phyloP scores from a whole-genome alignment of 1,140 invertebrate species.

The Dendrolimus kikuchii region DNA sequence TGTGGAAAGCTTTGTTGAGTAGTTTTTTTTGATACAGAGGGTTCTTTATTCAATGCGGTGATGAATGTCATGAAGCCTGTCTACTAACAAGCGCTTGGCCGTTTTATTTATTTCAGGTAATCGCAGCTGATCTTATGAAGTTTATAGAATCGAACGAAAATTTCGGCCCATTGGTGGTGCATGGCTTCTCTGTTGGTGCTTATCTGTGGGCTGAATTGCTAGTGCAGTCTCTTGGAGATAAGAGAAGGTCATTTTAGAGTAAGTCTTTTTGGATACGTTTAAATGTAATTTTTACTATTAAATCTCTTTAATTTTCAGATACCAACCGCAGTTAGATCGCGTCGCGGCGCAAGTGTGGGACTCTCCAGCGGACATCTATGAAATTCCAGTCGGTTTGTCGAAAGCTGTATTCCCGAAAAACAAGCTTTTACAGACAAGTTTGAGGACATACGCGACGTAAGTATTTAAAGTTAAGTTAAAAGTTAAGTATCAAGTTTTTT shows the following conservation, averaged over 20 bases:
- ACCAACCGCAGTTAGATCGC: conserved; percentile 77
- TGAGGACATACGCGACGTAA: conserved; percentile 77
- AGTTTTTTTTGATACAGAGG: no score
- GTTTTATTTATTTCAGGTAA: conserved; percentile 63
- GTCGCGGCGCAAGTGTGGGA: conserved; percentile 89
- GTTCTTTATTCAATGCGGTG: no score
- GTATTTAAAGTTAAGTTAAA: no score
- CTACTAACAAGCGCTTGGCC: no score
- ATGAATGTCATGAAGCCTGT: no score
- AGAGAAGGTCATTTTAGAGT: conserved; percentile 31
- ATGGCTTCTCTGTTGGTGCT: conserved; percentile 91
- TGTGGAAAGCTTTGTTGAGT: no score
- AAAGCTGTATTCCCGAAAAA: conserved; percentile 84
- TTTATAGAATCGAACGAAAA: conserved; percentile 76
- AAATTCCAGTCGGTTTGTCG: conserved; percentile 83
- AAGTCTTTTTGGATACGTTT: background rate
- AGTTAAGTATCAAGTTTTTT: no score
- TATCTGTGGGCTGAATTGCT: conserved; percentile 87
- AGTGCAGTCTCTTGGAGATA: conserved; percentile 60
- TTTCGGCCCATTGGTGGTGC: conserved; percentile 78
- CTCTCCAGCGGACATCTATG: conserved; percentile 86
- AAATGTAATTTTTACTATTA: no score
- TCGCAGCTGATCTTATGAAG: conserved; percentile 79
- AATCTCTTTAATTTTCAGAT: conserved; percentile 42
- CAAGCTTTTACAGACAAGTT: conserved; percentile 75